Percentiles rank a stretch among this genome's conserved stretches.
Evolutionary conservation across 2,113 vertebrate genomes (phyloP).

Genomic region (Drymodes brunneopygia): DNA sequence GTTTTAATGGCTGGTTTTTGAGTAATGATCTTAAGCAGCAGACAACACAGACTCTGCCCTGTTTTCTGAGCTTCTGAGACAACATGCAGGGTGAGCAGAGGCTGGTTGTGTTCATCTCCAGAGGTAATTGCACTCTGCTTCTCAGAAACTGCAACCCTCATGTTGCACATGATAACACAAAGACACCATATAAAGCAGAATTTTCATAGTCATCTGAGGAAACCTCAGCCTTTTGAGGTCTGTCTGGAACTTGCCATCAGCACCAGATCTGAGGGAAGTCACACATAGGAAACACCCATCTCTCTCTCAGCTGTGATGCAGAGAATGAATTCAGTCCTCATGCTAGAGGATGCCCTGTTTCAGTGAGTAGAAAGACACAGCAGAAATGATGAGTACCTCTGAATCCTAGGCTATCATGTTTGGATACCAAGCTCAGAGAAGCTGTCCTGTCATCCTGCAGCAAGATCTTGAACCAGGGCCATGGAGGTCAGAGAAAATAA

Average conservation of each 20-base stretch:
- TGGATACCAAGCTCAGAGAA: neutral
- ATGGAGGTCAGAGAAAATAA: neutral
- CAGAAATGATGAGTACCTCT: neutral
- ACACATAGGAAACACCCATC: neutral
- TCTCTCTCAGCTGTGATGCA: neutral
- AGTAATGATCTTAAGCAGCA: neutral
- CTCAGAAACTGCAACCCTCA: neutral
- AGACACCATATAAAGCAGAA: neutral
- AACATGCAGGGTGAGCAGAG: neutral
- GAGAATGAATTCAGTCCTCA: neutral
- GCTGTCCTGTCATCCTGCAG: neutral
- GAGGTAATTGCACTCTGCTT: neutral
- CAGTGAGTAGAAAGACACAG: neutral
- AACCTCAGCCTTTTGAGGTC: neutral
- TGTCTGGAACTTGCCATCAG: neutral
- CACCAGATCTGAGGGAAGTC: neutral
- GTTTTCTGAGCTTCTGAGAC: neutral
- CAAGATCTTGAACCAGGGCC: neutral
- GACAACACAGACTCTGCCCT: neutral
- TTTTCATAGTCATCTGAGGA: neutral
- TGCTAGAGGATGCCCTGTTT: neutral
- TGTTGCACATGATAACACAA: neutral
- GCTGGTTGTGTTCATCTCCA: neutral
- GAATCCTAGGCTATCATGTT: neutral
- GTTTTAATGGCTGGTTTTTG: neutral